A percentile compares a stretch with the other conserved stretches of the same genome.
Conservation (phyloP, 2,113 vertebrate species). For the Hyaena hyaena region DNA sequence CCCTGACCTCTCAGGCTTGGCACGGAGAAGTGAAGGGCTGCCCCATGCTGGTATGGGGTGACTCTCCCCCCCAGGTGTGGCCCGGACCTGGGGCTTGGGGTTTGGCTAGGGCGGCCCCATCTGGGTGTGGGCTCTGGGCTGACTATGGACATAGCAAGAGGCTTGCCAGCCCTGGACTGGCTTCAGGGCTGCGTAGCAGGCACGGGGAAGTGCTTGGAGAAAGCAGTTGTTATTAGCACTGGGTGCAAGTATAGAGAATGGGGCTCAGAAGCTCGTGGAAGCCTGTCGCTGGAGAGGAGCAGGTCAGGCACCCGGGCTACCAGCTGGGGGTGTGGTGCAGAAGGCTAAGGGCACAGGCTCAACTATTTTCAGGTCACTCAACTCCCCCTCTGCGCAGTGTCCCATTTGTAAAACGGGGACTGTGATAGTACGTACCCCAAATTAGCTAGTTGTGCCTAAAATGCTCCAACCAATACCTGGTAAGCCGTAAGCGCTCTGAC, state of each 20-base stretch:
- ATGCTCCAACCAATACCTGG: not conserved
- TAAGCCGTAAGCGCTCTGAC: not conserved
- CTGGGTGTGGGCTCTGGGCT: not conserved
- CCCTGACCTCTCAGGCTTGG: not conserved
- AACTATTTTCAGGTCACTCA: not conserved
- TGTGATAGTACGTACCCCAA: not conserved
- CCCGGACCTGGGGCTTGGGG: not conserved
- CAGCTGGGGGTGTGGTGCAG: not conserved
- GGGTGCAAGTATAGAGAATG: not conserved
- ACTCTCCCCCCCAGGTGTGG: not conserved
- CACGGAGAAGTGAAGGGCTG: not conserved
- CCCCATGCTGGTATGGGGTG: not conserved
- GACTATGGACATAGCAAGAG: not conserved
- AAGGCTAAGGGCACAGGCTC: not conserved
- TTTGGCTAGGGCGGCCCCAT: not conserved
- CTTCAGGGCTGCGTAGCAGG: not conserved
- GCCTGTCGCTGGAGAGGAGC: not conserved
- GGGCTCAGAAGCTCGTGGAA: not conserved
- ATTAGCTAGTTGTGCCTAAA: not conserved
- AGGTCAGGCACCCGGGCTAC: accelerated
- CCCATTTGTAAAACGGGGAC: not conserved
- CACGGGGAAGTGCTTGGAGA: no score
- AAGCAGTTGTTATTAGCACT: no score
- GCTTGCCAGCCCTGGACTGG: not conserved
- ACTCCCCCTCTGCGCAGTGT: not conserved